These are phyloP conservation scores for Siderastrea radians DNA, from an alignment of 92 coral and sea anemone species.

Conservation along the genomic window DNA sequence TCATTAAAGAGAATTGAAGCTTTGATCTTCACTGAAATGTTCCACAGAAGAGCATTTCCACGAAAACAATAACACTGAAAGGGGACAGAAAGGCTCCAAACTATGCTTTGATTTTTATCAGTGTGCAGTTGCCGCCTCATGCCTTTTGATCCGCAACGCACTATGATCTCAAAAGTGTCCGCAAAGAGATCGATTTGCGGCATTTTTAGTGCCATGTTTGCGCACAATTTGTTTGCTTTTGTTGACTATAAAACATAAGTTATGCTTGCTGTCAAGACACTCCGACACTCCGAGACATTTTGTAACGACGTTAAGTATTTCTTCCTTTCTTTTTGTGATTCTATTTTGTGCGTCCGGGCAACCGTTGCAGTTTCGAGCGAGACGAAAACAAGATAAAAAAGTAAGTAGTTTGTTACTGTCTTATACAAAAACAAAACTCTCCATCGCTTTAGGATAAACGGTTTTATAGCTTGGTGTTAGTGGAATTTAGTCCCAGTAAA, in stretches of 20 bases:
- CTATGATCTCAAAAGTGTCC: conserved; percentile 8
- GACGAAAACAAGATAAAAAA: background rate
- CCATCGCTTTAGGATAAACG: background rate
- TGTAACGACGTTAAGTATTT: background rate
- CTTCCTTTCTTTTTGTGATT: background rate
- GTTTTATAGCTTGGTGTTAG: background rate
- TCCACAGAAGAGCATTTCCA: background rate
- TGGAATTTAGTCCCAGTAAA: background rate
- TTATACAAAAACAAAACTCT: background rate
- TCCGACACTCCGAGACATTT: background rate
- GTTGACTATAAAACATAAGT: background rate
- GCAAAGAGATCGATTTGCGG: background rate
- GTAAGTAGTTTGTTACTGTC: background rate
- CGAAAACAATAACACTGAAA: background rate
- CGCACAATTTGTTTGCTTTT: conserved; percentile 27
- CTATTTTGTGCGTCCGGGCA: background rate
- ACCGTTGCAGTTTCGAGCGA: no score
- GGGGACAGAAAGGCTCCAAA: background rate
- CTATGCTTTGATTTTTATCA: background rate
- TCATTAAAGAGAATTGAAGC: background rate
- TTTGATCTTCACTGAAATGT: background rate
- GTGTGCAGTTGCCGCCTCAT: no score
- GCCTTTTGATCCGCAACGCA: background rate
- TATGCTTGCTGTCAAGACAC: background rate
- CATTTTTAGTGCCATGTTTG: conserved; percentile 3